Base-by-base conservation (phyloP, 2,888 invertebrate genomes). In the Idaea dimidiata region DNA sequence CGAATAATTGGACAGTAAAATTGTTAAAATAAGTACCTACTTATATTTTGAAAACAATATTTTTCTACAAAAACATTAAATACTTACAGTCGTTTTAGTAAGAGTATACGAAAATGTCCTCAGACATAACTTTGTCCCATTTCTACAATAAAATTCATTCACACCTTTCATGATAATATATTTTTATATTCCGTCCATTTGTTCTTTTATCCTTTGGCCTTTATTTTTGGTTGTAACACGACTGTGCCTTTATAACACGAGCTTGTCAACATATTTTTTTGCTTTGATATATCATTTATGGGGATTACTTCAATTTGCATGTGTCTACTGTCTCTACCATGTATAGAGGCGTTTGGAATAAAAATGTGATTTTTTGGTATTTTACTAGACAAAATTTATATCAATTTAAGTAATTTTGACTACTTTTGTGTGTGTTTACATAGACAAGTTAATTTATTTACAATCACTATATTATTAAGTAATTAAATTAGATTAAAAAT, bases 101-200 rank as follows among this genome's bases (percentile, higher is more conserved):
- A 10, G 10, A 43, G 43, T 43, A 14, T 8, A 43, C 6, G 43
- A 43, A 43, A 43, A 43, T 43, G 43, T 43, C 43, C 43, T 43
- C 43, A 43, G 43, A 43, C 10, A 43, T 43, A 8, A 43, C 43
- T 43, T 43, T 43, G 10, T 43, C 43, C 43, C 43, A 43, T 43
- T 43, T 43, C 43, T 43, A 43, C 43, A 43, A 43, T 43, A 43
- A 43, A 43, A 43, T 43, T 43, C 14, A 43, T 43, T 10, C 43
- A 43, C 43, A 43, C 43, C 43, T 43, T 43, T 43, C 43, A 43
- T 43, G 43, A 43, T 43, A 43, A 43, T 43, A 43, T 43, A 43
- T 43, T 43, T 43, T 43, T 43, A 43, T 43, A 43, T 43, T 43
- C 43, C 43, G 43, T 43, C 43, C 43, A 43, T 43, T 43, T 43